These are phyloP conservation scores for Tarsius wallacei DNA, from an alignment of 2,797 vertebrate species.

Conservation along the genomic window DNA sequence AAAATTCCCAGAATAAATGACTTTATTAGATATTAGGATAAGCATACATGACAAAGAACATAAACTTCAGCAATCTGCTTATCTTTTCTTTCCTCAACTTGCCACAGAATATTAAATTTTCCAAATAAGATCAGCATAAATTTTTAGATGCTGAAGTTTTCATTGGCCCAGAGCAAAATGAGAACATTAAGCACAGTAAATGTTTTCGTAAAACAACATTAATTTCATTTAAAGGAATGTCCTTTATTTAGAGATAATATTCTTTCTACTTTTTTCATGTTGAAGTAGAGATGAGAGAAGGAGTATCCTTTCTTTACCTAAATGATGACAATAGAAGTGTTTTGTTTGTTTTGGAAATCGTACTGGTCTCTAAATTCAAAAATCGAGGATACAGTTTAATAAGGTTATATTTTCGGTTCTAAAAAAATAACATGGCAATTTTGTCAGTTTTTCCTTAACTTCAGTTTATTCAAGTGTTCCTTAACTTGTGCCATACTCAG, in stretches of 20 bases:
- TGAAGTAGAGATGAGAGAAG: not conserved
- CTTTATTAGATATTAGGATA: constrained; percentile 33
- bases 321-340: not conserved
- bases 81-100: not conserved
- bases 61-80: not conserved
- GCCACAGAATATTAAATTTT: not conserved
- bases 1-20: not conserved
- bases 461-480: not conserved
- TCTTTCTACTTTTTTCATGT: not conserved
- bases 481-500: not conserved
- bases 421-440: constrained; percentile 10
- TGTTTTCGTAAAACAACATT: constrained; percentile 43
- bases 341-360: constrained; percentile 38
- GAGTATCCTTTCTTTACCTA: constrained; percentile 28
- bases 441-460: constrained; percentile 19
- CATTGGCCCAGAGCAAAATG: not conserved
- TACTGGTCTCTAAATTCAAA: constrained; percentile 1
- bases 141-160: constrained; percentile 30
- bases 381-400: not conserved
- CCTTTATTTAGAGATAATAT: not conserved
- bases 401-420: constrained; percentile 55
- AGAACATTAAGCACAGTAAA: not conserved
- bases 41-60: not conserved
- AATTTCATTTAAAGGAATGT: not conserved
- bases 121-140: not conserved